Percentiles rank a stretch among this genome's conserved stretches.
Conservation (phyloP, 2,113 vertebrate genomes). For the Phylloscopus trochiloides region DNA sequence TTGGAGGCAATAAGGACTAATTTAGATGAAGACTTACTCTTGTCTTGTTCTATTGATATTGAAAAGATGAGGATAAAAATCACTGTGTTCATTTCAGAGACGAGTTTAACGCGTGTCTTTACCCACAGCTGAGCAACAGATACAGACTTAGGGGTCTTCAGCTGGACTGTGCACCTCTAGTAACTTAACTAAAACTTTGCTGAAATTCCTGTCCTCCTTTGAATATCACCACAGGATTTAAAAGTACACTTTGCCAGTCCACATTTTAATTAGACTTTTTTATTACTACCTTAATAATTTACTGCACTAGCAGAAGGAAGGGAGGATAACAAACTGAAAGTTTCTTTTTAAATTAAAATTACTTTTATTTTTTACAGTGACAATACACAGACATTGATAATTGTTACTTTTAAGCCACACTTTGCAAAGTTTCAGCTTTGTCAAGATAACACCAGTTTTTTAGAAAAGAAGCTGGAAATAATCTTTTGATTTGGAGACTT, state of each 20-base stretch:
- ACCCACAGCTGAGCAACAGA: not conserved
- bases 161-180: not conserved
- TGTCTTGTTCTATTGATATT: not conserved
- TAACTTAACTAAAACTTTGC: not conserved
- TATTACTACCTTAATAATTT: not conserved
- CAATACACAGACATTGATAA: not conserved
- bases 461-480: not conserved
- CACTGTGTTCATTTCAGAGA: not conserved
- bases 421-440: not conserved
- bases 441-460: not conserved
- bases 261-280: not conserved
- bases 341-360: not conserved
- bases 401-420: not conserved
- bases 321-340: not conserved
- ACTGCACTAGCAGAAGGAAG: not conserved
- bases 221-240: not conserved
- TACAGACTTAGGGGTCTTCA: not conserved
- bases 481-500: not conserved
- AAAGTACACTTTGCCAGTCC: not conserved
- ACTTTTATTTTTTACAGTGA: not conserved
- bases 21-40: not conserved
- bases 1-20: not conserved
- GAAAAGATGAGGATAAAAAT: not conserved
- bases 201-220: not conserved
- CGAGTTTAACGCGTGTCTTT: fast-evolving